Evolutionary conservation across 1,140 invertebrate genomes (phyloP), one percentile per base, ranked within the genome.

Genomic region (Drosophila quadrilineata): DNA sequence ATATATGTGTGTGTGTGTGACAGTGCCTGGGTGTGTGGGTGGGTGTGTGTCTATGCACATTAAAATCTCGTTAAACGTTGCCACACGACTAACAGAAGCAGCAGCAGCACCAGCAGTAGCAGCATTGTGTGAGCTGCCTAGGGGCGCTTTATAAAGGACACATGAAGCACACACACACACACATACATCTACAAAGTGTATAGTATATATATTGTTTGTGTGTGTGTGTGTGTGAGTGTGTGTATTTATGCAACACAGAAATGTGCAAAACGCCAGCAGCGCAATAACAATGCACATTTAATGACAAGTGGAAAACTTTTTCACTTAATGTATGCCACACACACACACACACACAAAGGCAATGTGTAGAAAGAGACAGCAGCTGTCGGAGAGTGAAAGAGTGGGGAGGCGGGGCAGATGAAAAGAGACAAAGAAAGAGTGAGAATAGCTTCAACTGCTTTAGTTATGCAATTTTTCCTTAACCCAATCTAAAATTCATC

Each of bases 281-380:
- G 57, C 59, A 84, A 84, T 67, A 77, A 73, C 73, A 82, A 84
- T 73, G 69, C 77, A 85, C 82, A 84, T 84, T 66, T 84, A 84
- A 84, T 85, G 79, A 84, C 79, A 82, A 85, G 79, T 82, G 70
- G 77, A 84, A 76, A 82, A 85, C 64, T 84, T 84, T 84, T 84
- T 77, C 60, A 82, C 77, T 82, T 82, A 84, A 82, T 84, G 58
- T 68, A 77, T 84, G 77, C 77, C 79, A 73, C 59, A 56, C 40
- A 73, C n/a, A n/a, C n/a, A n/a, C n/a, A n/a, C n/a, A n/a, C n/a
- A n/a, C n/a, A n/a, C n/a, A 57, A 73, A 46, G 66, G 35, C 31
- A 58, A 19, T n/a, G n/a, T 35, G 5, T 1, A 29, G 16, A 46
- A 5, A 35, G 31, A 46, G 24, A 28, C 43, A 12, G 29, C 5